Evolutionary conservation across 2,797 vertebrate species (phyloP).

Genomic region (Heliangelus exortis): DNA sequence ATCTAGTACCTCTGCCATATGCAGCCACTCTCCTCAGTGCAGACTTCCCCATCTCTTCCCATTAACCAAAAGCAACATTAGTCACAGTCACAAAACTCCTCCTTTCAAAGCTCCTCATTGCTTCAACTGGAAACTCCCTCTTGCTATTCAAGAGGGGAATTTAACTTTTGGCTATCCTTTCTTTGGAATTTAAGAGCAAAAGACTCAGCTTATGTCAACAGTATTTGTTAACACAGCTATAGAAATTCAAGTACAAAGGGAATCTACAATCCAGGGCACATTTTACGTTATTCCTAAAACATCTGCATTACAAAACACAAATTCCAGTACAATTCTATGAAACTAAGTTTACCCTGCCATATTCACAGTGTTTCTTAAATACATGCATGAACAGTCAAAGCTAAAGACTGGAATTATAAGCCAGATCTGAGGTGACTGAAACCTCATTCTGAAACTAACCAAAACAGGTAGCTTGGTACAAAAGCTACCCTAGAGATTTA

Average conservation of each 20-base stretch:
- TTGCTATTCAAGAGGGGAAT: slow-evolving; percentile 15
- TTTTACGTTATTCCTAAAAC: neutral
- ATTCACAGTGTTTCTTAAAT: neutral
- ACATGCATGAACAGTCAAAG: neutral
- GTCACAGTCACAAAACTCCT: slow-evolving; percentile 31
- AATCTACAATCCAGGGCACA: neutral
- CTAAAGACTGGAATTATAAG: neutral
- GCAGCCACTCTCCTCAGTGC: slow-evolving; percentile 63
- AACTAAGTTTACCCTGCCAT: neutral
- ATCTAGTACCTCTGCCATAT: slow-evolving; percentile 42
- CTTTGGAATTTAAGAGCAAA: slow-evolving; percentile 40
- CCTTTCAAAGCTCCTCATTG: slow-evolving; percentile 37
- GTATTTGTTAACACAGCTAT: neutral
- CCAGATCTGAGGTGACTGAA: neutral
- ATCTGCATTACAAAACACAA: neutral
- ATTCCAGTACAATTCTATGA: neutral
- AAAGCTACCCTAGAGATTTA: neutral
- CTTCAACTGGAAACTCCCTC: neutral
- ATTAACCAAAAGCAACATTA: slow-evolving; percentile 58
- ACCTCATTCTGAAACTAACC: neutral
- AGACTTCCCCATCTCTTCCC: slow-evolving; percentile 54
- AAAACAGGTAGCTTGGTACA: neutral
- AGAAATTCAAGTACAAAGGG: neutral
- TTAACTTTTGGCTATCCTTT: slow-evolving; percentile 30
- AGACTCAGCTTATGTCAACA: neutral